Percentiles rank a stretch among this genome's conserved stretches.
phyloP scores from a whole-genome alignment of 2,113 vertebrate species.

The Odontesthes bonariensis region DNA sequence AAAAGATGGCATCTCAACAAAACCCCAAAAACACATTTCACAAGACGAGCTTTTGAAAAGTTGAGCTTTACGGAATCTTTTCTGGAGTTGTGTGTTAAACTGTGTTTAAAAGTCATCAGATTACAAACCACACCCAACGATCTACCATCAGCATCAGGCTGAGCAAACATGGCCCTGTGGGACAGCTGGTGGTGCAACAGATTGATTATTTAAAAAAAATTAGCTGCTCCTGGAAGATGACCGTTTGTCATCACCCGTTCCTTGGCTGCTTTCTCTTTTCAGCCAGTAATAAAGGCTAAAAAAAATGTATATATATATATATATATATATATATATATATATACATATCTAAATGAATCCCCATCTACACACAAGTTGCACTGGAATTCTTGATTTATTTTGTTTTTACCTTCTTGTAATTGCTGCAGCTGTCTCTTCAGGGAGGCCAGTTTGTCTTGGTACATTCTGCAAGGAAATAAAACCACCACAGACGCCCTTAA shows the following conservation, averaged over 20 bases:
- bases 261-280: background rate
- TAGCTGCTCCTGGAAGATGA: background rate
- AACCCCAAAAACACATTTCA: no score
- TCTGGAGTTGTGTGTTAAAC: no score
- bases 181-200: background rate
- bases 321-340: no score
- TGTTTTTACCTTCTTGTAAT: constrained; percentile 91
- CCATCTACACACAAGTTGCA: background rate
- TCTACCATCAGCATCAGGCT: constrained; percentile 1
- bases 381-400: no score
- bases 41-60: no score
- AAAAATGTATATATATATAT: no score
- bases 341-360: background rate
- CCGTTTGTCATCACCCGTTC: constrained; percentile 1
- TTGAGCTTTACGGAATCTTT: no score
- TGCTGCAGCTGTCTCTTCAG: constrained; percentile 96
- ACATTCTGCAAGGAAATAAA: constrained; percentile 87
- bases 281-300: background rate
- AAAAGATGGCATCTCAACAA: no score
- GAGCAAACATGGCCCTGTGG: background rate
- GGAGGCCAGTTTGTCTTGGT: constrained; percentile 97
- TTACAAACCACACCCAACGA: no score
- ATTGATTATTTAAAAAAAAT: background rate
- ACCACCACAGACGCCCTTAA: no score
- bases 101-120: no score